Percentiles rank a stretch among this genome's conserved stretches.
These are phyloP conservation scores for Neoarius graeffei DNA, from an alignment of 2,113 vertebrate genomes.

Conservation along the genomic window DNA sequence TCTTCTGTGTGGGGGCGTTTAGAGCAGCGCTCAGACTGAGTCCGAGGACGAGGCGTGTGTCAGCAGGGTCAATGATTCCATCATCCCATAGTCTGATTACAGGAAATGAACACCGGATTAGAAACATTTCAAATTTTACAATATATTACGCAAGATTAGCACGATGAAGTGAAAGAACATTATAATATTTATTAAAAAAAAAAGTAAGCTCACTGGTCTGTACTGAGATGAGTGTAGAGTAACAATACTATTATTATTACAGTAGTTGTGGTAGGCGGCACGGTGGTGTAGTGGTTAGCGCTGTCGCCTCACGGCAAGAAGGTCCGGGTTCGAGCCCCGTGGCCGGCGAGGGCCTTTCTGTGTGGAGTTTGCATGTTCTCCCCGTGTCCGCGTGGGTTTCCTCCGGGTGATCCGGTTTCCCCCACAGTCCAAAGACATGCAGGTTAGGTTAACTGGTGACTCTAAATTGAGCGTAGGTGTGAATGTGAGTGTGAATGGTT, in stretches of 20 bases:
- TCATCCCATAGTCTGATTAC: constrained; percentile 91
- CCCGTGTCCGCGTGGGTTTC: too few relatives aligned
- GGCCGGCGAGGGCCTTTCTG: too few relatives aligned
- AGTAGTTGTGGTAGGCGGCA: too few relatives aligned
- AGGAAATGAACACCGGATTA: constrained; percentile 12
- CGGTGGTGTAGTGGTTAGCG: too few relatives aligned
- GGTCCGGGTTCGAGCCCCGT: too few relatives aligned
- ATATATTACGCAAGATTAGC: neutral
- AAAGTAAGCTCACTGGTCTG: neutral
- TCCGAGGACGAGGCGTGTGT: constrained; percentile 91
- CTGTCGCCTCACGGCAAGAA: too few relatives aligned
- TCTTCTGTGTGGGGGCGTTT: constrained; percentile 87
- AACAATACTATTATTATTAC: neutral
- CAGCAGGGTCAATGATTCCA: constrained; percentile 93
- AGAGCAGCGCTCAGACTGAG: constrained; percentile 90
- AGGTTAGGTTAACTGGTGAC: too few relatives aligned
- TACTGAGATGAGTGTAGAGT: neutral
- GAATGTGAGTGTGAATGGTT: too few relatives aligned
- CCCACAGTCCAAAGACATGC: too few relatives aligned
- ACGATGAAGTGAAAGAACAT: neutral
- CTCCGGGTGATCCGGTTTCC: too few relatives aligned
- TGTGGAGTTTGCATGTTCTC: too few relatives aligned
- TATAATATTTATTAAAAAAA: neutral
- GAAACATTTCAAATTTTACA: neutral
- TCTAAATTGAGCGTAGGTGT: too few relatives aligned